Conservation (phyloP, 2,113 vertebrate species). For the Thymallus thymallus region DNA sequence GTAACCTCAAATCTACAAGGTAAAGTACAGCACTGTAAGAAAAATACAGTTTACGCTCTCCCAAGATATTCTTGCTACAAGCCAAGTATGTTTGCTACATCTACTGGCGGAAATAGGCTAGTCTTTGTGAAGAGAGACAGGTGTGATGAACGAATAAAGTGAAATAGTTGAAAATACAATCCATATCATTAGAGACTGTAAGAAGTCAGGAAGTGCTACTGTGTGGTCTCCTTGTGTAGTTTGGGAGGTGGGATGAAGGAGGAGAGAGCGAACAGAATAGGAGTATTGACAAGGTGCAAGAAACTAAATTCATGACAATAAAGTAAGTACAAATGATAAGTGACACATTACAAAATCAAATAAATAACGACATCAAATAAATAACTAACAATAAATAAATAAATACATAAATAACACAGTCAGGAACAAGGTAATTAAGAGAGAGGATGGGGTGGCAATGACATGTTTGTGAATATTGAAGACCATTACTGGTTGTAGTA, state of each 20-base stretch:
- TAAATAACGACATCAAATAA: slow-evolving; percentile 80
- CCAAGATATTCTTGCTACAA: slow-evolving; percentile 9
- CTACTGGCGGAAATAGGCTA: slow-evolving; percentile 58
- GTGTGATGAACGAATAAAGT: slow-evolving; percentile 28
- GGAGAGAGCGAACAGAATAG: slow-evolving; percentile 24
- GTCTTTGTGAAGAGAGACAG: slow-evolving; percentile 28
- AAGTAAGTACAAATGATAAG: slow-evolving; percentile 47
- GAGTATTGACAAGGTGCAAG: slow-evolving; percentile 33
- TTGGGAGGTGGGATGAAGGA: slow-evolving; percentile 35
- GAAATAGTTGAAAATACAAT: slow-evolving; percentile 36
- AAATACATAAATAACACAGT: slow-evolving; percentile 82
- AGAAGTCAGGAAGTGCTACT: slow-evolving; percentile 58
- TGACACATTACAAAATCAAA: slow-evolving; percentile 55
- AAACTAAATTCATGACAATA: slow-evolving; percentile 61
- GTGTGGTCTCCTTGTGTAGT: slow-evolving; percentile 29
- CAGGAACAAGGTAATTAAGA: slow-evolving; percentile 50
- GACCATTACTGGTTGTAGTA: slow-evolving; percentile 48
- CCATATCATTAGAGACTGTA: slow-evolving; percentile 30
- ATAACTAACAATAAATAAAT: slow-evolving; percentile 80
- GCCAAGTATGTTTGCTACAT: slow-evolving; percentile 61
- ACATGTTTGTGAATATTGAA: slow-evolving; percentile 38
- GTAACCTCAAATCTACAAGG: slow-evolving; percentile 29
- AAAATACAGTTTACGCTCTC: slow-evolving; percentile 16
- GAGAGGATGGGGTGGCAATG: slow-evolving; percentile 35
- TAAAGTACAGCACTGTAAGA: slow-evolving; percentile 10